These are phyloP conservation scores for Candoia aspera DNA, from an alignment of 2,113 vertebrate genomes.

Conservation along the genomic window DNA sequence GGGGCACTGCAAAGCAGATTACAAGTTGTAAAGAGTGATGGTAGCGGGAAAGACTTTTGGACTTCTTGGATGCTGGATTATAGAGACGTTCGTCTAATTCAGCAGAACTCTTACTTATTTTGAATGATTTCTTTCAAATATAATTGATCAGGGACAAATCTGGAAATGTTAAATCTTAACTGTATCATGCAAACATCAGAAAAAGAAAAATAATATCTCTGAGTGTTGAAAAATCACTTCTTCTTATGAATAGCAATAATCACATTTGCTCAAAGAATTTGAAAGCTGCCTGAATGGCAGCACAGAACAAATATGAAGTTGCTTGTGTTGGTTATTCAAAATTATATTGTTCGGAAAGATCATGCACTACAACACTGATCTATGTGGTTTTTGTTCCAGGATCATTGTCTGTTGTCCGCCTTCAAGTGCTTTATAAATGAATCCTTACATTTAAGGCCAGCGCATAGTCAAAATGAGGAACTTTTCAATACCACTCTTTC, in stretches of 20 bases:
- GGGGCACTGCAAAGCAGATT: constrained; percentile 60
- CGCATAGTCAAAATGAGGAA: not conserved
- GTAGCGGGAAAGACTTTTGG: not conserved
- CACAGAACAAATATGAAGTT: not conserved
- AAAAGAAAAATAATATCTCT: not conserved
- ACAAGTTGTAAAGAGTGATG: not conserved
- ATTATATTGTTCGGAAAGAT: constrained; percentile 5
- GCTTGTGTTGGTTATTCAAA: not conserved
- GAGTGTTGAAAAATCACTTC: not conserved
- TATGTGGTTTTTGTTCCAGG: constrained; percentile 60
- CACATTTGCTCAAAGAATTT: not conserved
- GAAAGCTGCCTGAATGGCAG: not conserved
- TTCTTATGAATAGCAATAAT: not conserved
- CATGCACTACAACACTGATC: not conserved
- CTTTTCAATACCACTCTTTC: not conserved
- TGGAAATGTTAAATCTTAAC: not conserved
- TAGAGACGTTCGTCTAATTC: not conserved
- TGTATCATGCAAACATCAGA: not conserved
- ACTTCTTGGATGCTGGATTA: not conserved
- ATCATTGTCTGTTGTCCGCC: constrained; percentile 60
- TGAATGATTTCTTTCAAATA: not conserved
- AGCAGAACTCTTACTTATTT: not conserved
- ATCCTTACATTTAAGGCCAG: constrained; percentile 55
- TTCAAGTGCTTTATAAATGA: constrained; percentile 70
- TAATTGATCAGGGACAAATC: not conserved